Percentiles rank a stretch among this genome's conserved stretches.
Evolutionary conservation across 2,888 invertebrate genomes (phyloP).

Genomic region (Notodonta ziczac): DNA sequence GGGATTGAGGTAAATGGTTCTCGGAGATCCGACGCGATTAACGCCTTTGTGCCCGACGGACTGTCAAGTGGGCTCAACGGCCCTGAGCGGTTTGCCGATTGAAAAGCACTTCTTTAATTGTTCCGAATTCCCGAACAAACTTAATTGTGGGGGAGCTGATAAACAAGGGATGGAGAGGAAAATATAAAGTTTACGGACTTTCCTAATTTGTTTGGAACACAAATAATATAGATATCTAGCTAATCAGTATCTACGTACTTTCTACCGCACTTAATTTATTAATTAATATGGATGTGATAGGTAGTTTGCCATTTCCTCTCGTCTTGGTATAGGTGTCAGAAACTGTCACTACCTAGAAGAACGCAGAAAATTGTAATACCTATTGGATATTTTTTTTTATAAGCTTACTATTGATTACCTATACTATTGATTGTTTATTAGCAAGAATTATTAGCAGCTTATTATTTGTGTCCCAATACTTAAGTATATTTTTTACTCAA

Average conservation of each 20-base stretch:
- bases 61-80: slow-evolving; percentile 19
- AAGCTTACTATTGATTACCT: no score
- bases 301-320: no score
- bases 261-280: no score
- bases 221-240: neutral
- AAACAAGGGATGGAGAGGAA: slow-evolving; percentile 2
- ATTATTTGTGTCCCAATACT: no score
- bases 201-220: neutral
- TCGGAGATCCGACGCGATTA: slow-evolving; percentile 22
- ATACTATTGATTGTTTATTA: no score
- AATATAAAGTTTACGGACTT: neutral
- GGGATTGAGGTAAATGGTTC: slow-evolving; percentile 25
- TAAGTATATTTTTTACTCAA: neutral
- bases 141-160: slow-evolving; percentile 9
- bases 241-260: no score
- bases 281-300: no score
- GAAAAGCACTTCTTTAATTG: slow-evolving; percentile 21
- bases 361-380: no score
- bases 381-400: no score
- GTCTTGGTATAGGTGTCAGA: no score
- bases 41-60: slow-evolving; percentile 16
- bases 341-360: no score
- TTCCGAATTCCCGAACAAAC: slow-evolving; percentile 1
- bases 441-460: no score
- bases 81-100: slow-evolving; percentile 18